Evolutionary conservation across 2,888 invertebrate species (phyloP).

Genomic region (Liodrosophila aerea): DNA sequence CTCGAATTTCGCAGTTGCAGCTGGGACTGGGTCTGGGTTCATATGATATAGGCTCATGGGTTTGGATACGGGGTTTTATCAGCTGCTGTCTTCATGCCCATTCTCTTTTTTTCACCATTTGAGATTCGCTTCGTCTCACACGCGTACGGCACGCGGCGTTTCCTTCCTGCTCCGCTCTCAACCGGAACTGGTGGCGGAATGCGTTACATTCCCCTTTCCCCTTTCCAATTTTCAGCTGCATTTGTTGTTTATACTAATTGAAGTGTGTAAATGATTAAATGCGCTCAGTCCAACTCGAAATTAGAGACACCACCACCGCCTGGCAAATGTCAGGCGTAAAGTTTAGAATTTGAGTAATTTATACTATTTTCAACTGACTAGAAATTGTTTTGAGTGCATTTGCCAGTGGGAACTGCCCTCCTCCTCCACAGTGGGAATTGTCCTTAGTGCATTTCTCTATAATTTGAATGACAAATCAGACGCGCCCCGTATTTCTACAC

Average conservation of each 20-base stretch:
- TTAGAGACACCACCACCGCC: slow-evolving; percentile 11
- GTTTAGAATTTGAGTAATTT: slow-evolving; percentile 1
- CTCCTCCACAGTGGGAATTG: slow-evolving; percentile 1
- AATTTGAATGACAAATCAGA: slow-evolving; percentile 56
- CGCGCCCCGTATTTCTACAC: slow-evolving; percentile 41
- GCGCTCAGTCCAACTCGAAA: slow-evolving; percentile 25
- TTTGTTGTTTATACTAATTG: slow-evolving; percentile 48
- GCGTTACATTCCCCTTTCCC: slow-evolving; percentile 25
- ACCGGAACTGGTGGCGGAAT: slow-evolving; percentile 47
- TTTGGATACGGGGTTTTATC: slow-evolving; percentile 29
- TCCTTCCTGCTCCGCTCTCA: slow-evolving; percentile 50
- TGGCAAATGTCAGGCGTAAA: slow-evolving; percentile 34
- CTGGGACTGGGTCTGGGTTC: slow-evolving; percentile 26
- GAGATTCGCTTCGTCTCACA: slow-evolving; percentile 55
- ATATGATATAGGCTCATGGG: slow-evolving; percentile 2
- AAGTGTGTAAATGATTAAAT: slow-evolving; percentile 52
- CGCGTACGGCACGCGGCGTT: slow-evolving; percentile 54
- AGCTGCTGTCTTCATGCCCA: slow-evolving; percentile 34
- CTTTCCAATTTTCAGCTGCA: slow-evolving; percentile 28
- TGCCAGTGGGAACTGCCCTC: slow-evolving; percentile 23
- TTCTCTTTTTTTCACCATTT: neutral
- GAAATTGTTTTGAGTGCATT: slow-evolving; percentile 30
- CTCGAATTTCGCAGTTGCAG: slow-evolving; percentile 46
- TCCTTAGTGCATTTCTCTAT: slow-evolving; percentile 11
- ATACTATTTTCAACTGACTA: neutral